Evolutionary conservation across 2,797 vertebrate species (phyloP), one percentile per base, ranked within the genome.

Genomic region (Liparis tanakae): DNA sequence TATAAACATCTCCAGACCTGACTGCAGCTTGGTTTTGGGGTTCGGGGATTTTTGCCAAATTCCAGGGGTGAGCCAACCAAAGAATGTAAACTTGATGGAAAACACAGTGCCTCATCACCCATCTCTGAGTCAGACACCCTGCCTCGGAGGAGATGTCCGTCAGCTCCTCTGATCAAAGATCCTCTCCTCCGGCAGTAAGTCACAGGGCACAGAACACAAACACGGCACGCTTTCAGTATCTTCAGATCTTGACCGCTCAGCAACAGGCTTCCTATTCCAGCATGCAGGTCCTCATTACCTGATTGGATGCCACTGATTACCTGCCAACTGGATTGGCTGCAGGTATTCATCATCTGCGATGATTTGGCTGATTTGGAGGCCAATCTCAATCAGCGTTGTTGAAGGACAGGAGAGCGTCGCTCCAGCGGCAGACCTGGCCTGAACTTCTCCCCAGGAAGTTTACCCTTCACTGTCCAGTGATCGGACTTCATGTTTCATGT

Each of bases 291-390:
- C 86, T 92, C 87, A 91, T 93, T 92, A 92, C 85, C 85, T 92
- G 88, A 93, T 90, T 90, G 79, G 89, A 87, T 22, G 51, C 68
- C 5, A 41, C 80, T 93, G 91, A 92, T 93, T 93, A 90, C 65
- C 89, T 84, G 86, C 88, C 92, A 91, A 91, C 87, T 87, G 84
- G 83, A 92, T 88, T 92, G 88, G 86, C 87, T 91, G 85, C 81
- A 91, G 81, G 87, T 90, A 91, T 88, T 89, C 84, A 91, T 93
- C 89, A 90, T 91, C 76, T 76, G 63, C 60, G 64, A 79, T 91
- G 87, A 90, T 81, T 89, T 80, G 79, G 67, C 73, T 65, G 53
- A 87, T 90, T 64, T 77, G 58, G 80, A 83, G 80, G 87, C 88
- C 84, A 85, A 83, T 89, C 79, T 79, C 85, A 90, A 91, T 93